Base-by-base conservation (phyloP, 2,888 invertebrate species). In the Phymatocera aterrima region DNA sequence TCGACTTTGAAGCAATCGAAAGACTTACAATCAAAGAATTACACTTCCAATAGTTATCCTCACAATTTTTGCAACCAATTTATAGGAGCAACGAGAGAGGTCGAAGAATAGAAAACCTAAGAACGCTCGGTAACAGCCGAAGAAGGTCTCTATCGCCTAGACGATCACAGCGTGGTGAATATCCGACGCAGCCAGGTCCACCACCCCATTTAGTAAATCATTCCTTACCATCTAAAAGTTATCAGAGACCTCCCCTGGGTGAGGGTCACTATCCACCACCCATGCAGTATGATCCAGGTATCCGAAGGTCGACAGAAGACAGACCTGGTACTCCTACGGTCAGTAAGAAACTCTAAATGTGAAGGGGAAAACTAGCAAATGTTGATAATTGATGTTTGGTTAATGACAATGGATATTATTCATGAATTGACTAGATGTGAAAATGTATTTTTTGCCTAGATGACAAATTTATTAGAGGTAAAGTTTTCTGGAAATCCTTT, bases 251-350 rank as follows among this genome's bases (percentile, higher is more conserved):
- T 61, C 85, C 88, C 10, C 81, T 81, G 48, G 89, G 90, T 64
- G 85, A 84, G 80, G 84, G 85, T 78, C 89, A 88, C 80, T 89
- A 89, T 83, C 84, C 86, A 31, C 82, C 88, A 34, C 84, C 84
- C 77, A 87, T 90, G 86, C 90, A 90, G 84, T 90, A 90, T 80
- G 90, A 90, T 79, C 84, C 87, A 8, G 85, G 86, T n/a, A 85
- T 89, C 74, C 84, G 88, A 10, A 84, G 90, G 79, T 86, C 90
- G 21, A 88, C 87, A 18, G 95, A 95, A 88, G 95, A 95, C 85
- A 92, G 95, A 68, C 93, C 95, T 0, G 94, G 94, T 68, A 95
- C 95, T 8, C 95, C 95, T 1, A 95, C 95, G 0, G 93, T 95
- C 70, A 84, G 87, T 83, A 40, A 31, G 1, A 28, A 34, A n/a